Evolutionary conservation across 2,797 vertebrate species (phyloP).

Genomic region (Liasis olivaceus): DNA sequence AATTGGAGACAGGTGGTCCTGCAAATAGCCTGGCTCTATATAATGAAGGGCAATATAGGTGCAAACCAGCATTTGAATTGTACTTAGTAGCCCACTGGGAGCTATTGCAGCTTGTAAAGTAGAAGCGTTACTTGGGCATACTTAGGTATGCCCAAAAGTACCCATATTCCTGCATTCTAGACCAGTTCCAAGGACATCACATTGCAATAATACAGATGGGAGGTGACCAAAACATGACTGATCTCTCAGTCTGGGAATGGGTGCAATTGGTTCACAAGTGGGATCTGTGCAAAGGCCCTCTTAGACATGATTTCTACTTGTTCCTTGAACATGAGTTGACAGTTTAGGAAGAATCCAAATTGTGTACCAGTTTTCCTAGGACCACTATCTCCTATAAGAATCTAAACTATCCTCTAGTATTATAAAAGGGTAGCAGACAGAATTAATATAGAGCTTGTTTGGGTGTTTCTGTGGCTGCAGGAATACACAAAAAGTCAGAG

Average conservation of each 20-base stretch:
- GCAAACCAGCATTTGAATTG: background rate
- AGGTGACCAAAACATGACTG: background rate
- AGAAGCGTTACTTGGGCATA: background rate
- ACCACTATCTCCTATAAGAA: background rate
- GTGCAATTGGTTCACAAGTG: too few species aligned
- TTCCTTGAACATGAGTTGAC: background rate
- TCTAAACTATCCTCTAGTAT: background rate
- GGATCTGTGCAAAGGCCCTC: background rate
- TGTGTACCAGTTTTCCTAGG: background rate
- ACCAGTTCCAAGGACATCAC: background rate
- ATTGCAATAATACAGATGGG: background rate
- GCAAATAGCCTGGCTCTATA: background rate
- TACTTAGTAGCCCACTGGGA: background rate
- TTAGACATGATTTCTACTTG: background rate
- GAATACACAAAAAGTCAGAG: constrained; percentile 10
- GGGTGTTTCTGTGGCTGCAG: background rate
- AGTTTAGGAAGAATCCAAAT: background rate
- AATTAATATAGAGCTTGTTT: constrained; percentile 16
- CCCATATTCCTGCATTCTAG: background rate
- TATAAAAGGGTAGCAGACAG: background rate
- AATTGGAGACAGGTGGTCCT: background rate
- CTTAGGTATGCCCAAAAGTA: background rate
- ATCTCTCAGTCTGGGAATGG: background rate
- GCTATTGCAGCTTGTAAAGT: background rate
- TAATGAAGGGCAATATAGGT: background rate